Percentiles rank a stretch among this genome's conserved stretches.
Evolutionary conservation across 2,113 vertebrate genomes (phyloP).

Genomic region (Nipponia nippon): DNA sequence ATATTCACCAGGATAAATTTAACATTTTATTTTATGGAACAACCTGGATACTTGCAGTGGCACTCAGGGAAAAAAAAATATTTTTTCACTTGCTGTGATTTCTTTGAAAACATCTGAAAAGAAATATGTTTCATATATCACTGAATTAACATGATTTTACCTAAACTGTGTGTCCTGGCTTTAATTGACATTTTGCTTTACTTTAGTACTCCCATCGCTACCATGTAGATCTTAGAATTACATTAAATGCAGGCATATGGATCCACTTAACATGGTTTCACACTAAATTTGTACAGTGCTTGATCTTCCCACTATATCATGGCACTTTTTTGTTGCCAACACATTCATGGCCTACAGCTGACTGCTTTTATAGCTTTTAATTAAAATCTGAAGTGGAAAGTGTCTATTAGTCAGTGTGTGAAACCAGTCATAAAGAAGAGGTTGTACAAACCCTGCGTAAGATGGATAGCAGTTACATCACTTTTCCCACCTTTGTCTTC

Average conservation of each 20-base stretch:
- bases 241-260: conserved; percentile 50
- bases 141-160: conserved; percentile 34
- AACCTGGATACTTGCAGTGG: not conserved
- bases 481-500: conserved; percentile 66
- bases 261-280: conserved; percentile 70
- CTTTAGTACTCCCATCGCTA: not conserved
- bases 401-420: conserved; percentile 70
- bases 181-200: conserved; percentile 45
- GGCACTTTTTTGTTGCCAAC: conserved; percentile 61
- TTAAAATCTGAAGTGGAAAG: conserved; percentile 76
- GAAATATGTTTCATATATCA: not conserved
- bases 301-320: conserved; percentile 71
- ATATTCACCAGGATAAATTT: not conserved
- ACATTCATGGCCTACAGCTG: conserved; percentile 73
- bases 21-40: not conserved
- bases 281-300: conserved; percentile 67
- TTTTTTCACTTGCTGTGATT: conserved; percentile 7
- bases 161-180: not conserved
- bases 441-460: conserved; percentile 57
- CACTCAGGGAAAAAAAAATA: not conserved
- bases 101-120: conserved; percentile 16
- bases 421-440: conserved; percentile 61
- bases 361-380: conserved; percentile 80
- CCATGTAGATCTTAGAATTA: conserved; percentile 4
- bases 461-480: conserved; percentile 63